Conservation (phyloP, 1,140 invertebrate species). For the Leptopilina clavipes region DNA sequence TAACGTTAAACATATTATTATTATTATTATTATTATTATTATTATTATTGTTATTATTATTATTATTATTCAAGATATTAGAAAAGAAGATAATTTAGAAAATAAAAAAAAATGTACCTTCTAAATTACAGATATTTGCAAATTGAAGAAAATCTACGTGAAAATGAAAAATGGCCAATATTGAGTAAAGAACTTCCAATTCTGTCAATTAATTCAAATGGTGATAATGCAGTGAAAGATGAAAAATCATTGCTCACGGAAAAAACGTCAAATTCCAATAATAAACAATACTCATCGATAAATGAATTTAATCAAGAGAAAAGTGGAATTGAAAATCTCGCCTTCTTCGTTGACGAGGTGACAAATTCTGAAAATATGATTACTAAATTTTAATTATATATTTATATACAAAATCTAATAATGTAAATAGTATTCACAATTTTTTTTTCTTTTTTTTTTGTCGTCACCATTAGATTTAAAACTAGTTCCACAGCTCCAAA, state of each 20-base stretch:
- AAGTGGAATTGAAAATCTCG: slow-evolving; percentile 54
- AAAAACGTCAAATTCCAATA: neutral
- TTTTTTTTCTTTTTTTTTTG: too few species aligned
- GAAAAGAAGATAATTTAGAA: too few species aligned
- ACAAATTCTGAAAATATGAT: slow-evolving; percentile 42
- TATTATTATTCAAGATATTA: too few species aligned
- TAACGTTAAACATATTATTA: too few species aligned
- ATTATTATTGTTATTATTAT: too few species aligned
- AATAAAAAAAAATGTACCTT: too few species aligned
- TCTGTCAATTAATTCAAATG: slow-evolving; percentile 54
- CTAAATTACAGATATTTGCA: slow-evolving; percentile 74
- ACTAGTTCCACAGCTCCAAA: too few species aligned
- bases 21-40: too few species aligned
- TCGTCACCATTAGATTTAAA: too few species aligned
- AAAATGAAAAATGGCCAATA: slow-evolving; percentile 62
- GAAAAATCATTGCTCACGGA: neutral
- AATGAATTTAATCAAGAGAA: slow-evolving; percentile 6
- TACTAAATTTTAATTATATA: slow-evolving; percentile 45
- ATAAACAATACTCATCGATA: neutral
- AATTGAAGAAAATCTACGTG: slow-evolving; percentile 69
- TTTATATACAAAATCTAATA: neutral
- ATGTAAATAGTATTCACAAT: neutral
- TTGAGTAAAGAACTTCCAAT: slow-evolving; percentile 51
- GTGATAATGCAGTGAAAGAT: slow-evolving; percentile 52
- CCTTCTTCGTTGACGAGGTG: slow-evolving; percentile 49